phyloP scores from a whole-genome alignment of 2,113 vertebrate genomes.

The Prinia subflava region DNA sequence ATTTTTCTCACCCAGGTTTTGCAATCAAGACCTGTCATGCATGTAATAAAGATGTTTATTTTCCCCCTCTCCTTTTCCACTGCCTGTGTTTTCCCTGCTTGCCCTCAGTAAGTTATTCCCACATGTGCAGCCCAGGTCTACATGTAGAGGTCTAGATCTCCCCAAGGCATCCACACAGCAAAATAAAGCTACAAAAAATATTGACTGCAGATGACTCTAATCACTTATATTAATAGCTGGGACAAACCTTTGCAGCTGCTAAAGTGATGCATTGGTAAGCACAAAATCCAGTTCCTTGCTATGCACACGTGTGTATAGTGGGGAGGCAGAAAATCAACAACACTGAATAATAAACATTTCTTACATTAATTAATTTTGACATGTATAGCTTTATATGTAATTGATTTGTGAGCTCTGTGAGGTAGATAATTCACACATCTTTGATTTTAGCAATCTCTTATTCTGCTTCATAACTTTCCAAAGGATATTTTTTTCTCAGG shows the following conservation, averaged over 20 bases:
- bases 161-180: background rate
- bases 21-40: background rate
- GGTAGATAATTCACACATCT: background rate
- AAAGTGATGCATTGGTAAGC: background rate
- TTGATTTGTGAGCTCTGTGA: background rate
- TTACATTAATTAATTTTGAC: slow-evolving; percentile 28
- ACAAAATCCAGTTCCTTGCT: background rate
- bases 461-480: slow-evolving; percentile 6
- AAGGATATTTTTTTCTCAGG: background rate
- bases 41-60: background rate
- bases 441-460: slow-evolving; percentile 5
- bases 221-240: background rate
- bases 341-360: background rate
- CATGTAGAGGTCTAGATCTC: background rate
- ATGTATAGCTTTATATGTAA: background rate
- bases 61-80: background rate
- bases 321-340: background rate
- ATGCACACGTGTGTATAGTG: accelerated
- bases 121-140: background rate
- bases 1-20: background rate
- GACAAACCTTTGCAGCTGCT: background rate
- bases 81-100: background rate
- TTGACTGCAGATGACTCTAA: background rate
- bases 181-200: background rate
- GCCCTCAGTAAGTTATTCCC: background rate